Percentiles rank a stretch among this genome's conserved stretches.
These are phyloP conservation scores for Nowickia ferox DNA, from an alignment of 2,888 invertebrate species.

Conservation along the genomic window DNA sequence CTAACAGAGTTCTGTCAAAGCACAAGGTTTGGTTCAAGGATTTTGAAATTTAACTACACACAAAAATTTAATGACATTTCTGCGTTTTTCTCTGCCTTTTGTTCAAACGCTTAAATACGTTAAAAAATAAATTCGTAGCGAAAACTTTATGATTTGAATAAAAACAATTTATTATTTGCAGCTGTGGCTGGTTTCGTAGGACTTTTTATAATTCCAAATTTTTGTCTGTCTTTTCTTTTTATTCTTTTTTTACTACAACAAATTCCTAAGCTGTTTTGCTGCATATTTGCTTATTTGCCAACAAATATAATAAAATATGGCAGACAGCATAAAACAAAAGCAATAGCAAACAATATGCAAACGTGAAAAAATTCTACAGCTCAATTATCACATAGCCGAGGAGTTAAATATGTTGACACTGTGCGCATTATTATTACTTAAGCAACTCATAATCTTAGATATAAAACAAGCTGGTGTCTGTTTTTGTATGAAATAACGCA, in stretches of 20 bases:
- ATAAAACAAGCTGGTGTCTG: neutral
- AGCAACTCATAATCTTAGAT: constrained; percentile 13
- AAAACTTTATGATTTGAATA: neutral
- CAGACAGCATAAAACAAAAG: constrained; percentile 21
- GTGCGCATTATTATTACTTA: constrained; percentile 4
- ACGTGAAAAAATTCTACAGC: constrained; percentile 24
- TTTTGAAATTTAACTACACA: too few relatives aligned
- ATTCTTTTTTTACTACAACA: neutral
- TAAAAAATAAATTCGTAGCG: too few relatives aligned
- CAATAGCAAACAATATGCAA: constrained; percentile 15
- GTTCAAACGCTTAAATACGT: neutral
- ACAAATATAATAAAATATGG: constrained; percentile 30
- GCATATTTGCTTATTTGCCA: constrained; percentile 21
- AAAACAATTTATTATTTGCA: constrained; percentile 21
- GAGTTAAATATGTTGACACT: neutral
- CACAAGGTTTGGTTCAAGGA: too few relatives aligned
- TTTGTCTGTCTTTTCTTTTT: neutral
- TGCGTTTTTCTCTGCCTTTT: too few relatives aligned
- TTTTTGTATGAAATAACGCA: neutral
- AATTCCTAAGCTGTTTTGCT: constrained; percentile 3
- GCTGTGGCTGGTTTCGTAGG: neutral
- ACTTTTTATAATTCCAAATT: neutral
- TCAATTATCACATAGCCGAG: constrained; percentile 1
- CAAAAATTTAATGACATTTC: too few relatives aligned
- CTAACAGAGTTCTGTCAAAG: too few relatives aligned